phyloP scores from a whole-genome alignment of 92 coral and sea anemone genomes.

The Meandrina meandrites region DNA sequence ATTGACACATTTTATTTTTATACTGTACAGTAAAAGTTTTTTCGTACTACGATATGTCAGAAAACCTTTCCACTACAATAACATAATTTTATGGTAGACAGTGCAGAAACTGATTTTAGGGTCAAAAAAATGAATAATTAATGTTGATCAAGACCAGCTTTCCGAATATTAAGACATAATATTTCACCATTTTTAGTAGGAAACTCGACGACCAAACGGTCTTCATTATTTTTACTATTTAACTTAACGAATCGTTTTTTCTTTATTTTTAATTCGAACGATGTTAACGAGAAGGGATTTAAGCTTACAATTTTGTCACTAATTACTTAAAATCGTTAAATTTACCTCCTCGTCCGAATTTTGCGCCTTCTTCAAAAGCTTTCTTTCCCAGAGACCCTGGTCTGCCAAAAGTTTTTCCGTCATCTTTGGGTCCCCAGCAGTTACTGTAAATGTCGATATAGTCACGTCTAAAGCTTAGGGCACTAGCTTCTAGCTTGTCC shows the following conservation, averaged over 20 bases:
- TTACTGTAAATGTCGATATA: conserved; percentile 95
- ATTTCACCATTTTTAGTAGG: too few species aligned
- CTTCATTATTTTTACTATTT: not conserved
- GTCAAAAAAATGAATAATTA: conserved; percentile 19
- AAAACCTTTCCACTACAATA: not conserved
- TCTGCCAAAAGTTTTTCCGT: conserved; percentile 95
- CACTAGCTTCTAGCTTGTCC: conserved; percentile 84
- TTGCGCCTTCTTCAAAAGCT: conserved; percentile 85
- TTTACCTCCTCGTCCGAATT: conserved; percentile 90
- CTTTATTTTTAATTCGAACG: not conserved
- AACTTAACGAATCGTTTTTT: not conserved
- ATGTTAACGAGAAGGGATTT: not conserved
- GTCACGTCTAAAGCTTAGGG: conserved; percentile 78
- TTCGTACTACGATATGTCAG: not conserved
- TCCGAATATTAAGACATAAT: conserved; percentile 8
- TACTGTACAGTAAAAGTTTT: not conserved
- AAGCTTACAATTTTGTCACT: too few species aligned
- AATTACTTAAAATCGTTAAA: conserved; percentile 3
- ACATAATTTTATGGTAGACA: not conserved
- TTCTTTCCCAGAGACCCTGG: conserved; percentile 85
- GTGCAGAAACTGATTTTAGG: not conserved
- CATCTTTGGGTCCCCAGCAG: conserved; percentile 99
- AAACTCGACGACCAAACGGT: conserved; percentile 1
- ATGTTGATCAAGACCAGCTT: not conserved
- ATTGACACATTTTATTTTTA: not conserved